phyloP scores from a whole-genome alignment of 2,113 vertebrate species.

The Loxodonta africana region DNA sequence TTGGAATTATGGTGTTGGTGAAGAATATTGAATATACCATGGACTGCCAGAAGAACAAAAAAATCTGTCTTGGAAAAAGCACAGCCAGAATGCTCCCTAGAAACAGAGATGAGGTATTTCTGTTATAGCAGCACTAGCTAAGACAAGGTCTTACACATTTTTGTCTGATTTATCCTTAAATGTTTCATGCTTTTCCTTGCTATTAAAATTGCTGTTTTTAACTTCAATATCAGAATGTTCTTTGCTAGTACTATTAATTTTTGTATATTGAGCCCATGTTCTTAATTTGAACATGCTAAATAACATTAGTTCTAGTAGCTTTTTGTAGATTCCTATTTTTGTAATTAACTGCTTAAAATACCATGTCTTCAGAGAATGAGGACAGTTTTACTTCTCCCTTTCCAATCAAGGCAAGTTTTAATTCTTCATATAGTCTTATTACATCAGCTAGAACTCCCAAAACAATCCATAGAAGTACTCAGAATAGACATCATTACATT shows the following conservation, averaged over 20 bases:
- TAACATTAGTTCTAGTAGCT: background rate
- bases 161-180: background rate
- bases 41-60: too few relatives aligned
- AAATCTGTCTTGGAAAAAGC: too few relatives aligned
- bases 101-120: too few relatives aligned
- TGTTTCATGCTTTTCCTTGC: background rate
- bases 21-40: too few relatives aligned
- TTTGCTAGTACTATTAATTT: background rate
- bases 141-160: background rate
- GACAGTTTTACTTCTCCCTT: background rate
- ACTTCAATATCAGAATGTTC: background rate
- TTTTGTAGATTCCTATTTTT: background rate
- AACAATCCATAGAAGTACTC: background rate
- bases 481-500: background rate
- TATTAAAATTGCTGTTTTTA: background rate
- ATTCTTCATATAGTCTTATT: background rate
- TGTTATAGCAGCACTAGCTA: background rate
- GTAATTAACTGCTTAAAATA: background rate
- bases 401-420: background rate
- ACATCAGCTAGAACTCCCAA: background rate
- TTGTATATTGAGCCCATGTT: background rate
- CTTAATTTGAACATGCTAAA: background rate
- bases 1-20: too few relatives aligned
- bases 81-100: too few relatives aligned
- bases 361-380: background rate